phyloP scores from a whole-genome alignment of 2,113 vertebrate species.

The Macroglossus sobrinus region DNA sequence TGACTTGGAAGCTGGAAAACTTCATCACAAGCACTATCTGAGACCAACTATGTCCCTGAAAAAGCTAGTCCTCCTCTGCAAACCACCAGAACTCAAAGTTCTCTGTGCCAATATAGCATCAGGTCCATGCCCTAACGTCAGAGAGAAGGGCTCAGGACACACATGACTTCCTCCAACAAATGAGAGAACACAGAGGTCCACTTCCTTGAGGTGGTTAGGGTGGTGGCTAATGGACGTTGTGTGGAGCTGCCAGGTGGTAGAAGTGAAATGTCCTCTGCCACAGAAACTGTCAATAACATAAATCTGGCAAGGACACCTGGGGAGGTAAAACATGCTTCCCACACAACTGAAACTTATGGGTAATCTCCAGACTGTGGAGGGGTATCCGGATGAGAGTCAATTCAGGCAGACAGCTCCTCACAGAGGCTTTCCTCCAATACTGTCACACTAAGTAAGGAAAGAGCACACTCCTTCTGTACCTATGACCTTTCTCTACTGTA shows the following conservation, averaged over 20 bases:
- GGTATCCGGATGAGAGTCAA: neutral
- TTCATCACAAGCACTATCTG: neutral
- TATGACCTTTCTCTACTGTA: neutral
- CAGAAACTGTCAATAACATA: neutral
- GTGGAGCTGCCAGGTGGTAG: neutral
- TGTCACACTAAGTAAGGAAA: neutral
- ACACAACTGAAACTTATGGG: neutral
- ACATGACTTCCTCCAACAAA: neutral
- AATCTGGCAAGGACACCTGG: neutral
- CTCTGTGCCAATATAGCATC: neutral
- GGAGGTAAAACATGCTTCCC: neutral
- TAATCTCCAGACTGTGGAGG: neutral
- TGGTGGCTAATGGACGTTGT: neutral
- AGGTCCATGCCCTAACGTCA: neutral
- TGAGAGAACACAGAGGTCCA: neutral
- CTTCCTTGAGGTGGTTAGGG: neutral
- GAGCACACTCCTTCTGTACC: neutral
- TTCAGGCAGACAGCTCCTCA: neutral
- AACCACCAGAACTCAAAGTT: neutral
- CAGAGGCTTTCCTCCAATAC: neutral
- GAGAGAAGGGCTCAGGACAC: neutral
- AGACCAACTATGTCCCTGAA: neutral
- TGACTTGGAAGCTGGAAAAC: neutral
- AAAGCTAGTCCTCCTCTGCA: neutral
- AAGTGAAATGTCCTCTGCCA: neutral